phyloP scores from a whole-genome alignment of 2,113 vertebrate genomes.

The Myiozetetes cayanensis region DNA sequence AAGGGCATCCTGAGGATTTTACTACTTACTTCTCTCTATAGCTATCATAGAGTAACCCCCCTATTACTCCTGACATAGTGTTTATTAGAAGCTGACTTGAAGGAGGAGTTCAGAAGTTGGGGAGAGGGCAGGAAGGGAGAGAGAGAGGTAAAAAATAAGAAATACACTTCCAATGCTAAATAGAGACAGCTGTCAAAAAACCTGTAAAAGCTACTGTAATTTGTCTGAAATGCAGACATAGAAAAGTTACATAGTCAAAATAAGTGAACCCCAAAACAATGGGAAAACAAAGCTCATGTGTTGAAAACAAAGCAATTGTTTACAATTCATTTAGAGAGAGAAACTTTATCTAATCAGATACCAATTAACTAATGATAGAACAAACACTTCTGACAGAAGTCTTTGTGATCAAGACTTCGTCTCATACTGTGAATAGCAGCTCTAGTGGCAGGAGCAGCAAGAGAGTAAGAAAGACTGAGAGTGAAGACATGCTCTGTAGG shows the following conservation, averaged over 20 bases:
- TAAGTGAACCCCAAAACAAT: background rate
- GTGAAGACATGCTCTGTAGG: background rate
- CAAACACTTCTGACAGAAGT: background rate
- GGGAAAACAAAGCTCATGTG: background rate
- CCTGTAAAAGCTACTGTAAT: background rate
- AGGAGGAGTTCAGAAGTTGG: accelerated
- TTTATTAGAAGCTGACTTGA: background rate
- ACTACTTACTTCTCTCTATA: background rate
- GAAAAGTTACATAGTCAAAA: background rate
- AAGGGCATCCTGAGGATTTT: background rate
- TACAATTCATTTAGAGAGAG: background rate
- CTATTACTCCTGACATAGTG: background rate
- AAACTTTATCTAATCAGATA: background rate
- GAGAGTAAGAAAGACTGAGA: background rate
- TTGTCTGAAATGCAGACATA: background rate
- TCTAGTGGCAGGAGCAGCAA: background rate
- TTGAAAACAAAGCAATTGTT: background rate
- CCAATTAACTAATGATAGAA: background rate
- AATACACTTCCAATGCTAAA: background rate
- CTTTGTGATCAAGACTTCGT: background rate
- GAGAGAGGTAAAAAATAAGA: background rate
- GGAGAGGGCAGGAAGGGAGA: background rate
- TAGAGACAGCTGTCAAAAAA: background rate
- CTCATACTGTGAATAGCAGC: background rate
- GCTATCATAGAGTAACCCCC: background rate